These are phyloP conservation scores for Caligus rogercresseyi DNA, from an alignment of 1,140 invertebrate species.

Conservation along the genomic window DNA sequence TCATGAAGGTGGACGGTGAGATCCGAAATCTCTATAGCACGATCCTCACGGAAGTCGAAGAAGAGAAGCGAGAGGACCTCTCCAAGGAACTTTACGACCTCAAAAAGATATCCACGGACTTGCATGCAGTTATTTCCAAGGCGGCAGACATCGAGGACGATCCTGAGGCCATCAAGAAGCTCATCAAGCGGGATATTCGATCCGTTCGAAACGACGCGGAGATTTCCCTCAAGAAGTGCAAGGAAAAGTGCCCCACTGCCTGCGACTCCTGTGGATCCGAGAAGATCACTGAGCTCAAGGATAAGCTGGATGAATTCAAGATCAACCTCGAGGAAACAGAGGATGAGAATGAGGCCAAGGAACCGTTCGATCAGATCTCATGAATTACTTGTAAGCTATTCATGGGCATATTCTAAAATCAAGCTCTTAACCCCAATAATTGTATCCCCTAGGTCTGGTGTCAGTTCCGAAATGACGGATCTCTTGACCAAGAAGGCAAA, in stretches of 20 bases:
- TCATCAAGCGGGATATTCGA: slow-evolving; percentile 1
- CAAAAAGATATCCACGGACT: neutral
- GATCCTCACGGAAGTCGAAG: slow-evolving; percentile 15
- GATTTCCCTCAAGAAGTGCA: neutral
- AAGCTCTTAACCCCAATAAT: neutral
- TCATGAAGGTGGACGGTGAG: slow-evolving; percentile 4
- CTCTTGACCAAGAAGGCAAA: slow-evolving; percentile 7
- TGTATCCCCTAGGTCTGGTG: neutral
- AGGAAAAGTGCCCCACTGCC: slow-evolving; percentile 5
- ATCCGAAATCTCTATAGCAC: slow-evolving; percentile 11
- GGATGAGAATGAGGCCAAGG: slow-evolving; percentile 6
- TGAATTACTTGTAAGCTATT: slow-evolving; percentile 9
- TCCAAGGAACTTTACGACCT: slow-evolving; percentile 11
- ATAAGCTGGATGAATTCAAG: slow-evolving; percentile 13
- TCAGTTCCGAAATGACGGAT: slow-evolving; percentile 10
- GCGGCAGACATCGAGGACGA: neutral
- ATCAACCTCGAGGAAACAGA: neutral
- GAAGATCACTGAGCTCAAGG: slow-evolving; percentile 2
- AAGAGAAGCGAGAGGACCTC: neutral
- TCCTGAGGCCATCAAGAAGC: neutral
- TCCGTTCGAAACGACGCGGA: neutral
- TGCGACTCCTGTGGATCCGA: slow-evolving; percentile 11
- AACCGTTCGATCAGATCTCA: slow-evolving; percentile 6
- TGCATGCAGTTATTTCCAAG: neutral
- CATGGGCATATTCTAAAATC: neutral